Evolutionary conservation across 2,113 vertebrate genomes (phyloP), one percentile per base, ranked within the genome.

Genomic region (Paradoxurus hermaphroditus): DNA sequence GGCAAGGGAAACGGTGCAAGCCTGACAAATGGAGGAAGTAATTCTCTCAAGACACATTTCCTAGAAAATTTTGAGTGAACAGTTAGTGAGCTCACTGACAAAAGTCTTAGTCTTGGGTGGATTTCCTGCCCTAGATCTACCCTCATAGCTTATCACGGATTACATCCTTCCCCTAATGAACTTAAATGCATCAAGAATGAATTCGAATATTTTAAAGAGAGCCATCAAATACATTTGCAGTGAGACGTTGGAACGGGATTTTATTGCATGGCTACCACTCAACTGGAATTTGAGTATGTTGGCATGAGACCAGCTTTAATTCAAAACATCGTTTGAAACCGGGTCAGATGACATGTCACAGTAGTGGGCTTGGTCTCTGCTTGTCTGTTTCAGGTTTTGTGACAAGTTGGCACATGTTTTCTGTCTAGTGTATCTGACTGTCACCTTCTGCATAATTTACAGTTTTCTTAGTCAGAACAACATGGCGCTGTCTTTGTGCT

Each of bases 391-490:
- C 77, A 31, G 56, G 23, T 31, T 96, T 82, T 73, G 34, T 86
- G 77, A 91, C 13, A 70, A 86, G 21, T 53, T 70, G 27, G 70
- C 68, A 62, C 67, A 83, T 34, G 59, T 72, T 81, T 63, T 36
- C 62, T 77, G 51, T 95, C 81, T 86, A n/a, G 65, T 44, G 27
- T 78, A 39, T 78, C 81, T 82, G 62, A 78, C 73, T 94, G 72
- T 92, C 91, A 97, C 72, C 53, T 95, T 83, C 31, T 72, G 63
- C 44, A 82, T 97, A 90, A 95, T 96, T 97, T 96, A 78, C 91
- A 95, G 49, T 65, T 94, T 85, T 31, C 62, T 91, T 63, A 49
- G 41, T 94, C 85, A 91, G 78, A 93, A 75, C 39, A 44, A 83
- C 65, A 44, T 15, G 21, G 9, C n/a, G 67, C 41, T 70, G 9